Percentiles rank a stretch among this genome's conserved stretches.
Conservation (phyloP, 1,140 invertebrate genomes). For the Hormaphis cornu region DNA sequence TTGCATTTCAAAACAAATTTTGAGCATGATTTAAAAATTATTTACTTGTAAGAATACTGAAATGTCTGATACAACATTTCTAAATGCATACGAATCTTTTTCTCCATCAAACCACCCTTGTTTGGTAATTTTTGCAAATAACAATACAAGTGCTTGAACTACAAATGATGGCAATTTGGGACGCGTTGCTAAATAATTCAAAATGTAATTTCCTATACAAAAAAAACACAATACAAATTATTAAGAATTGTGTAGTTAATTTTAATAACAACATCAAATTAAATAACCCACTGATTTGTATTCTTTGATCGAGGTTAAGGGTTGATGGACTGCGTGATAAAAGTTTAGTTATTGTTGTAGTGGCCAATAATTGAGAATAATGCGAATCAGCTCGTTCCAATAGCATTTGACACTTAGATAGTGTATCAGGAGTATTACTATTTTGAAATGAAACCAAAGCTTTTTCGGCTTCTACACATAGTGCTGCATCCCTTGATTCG, state of each 20-base stretch:
- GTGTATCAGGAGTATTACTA: conserved; percentile 79
- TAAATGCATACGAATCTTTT: conserved; percentile 86
- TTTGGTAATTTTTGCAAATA: conserved; percentile 92
- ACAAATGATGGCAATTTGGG: conserved; percentile 89
- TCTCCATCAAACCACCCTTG: conserved; percentile 91
- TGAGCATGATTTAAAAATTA: not conserved
- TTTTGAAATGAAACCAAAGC: conserved; percentile 86
- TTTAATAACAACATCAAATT: conserved; percentile 13
- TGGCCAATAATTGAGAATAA: conserved; percentile 88
- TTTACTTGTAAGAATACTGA: conserved; percentile 85
- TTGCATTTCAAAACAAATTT: not conserved
- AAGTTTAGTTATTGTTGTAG: conserved; percentile 87
- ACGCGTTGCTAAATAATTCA: conserved; percentile 89
- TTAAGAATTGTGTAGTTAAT: conserved; percentile 15
- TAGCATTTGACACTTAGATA: conserved; percentile 90
- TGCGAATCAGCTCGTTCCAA: conserved; percentile 87
- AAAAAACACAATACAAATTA: conserved; percentile 33
- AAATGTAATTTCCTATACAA: conserved; percentile 76
- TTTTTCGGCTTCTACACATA: conserved; percentile 85
- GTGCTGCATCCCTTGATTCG: conserved; percentile 75
- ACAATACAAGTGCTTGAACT: conserved; percentile 77
- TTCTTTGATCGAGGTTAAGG: conserved; percentile 69
- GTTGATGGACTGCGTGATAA: conserved; percentile 64
- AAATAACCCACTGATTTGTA: conserved; percentile 62
- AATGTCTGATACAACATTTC: conserved; percentile 86